phyloP scores from a whole-genome alignment of 2,113 vertebrate species.

The Pholis gunnellus region DNA sequence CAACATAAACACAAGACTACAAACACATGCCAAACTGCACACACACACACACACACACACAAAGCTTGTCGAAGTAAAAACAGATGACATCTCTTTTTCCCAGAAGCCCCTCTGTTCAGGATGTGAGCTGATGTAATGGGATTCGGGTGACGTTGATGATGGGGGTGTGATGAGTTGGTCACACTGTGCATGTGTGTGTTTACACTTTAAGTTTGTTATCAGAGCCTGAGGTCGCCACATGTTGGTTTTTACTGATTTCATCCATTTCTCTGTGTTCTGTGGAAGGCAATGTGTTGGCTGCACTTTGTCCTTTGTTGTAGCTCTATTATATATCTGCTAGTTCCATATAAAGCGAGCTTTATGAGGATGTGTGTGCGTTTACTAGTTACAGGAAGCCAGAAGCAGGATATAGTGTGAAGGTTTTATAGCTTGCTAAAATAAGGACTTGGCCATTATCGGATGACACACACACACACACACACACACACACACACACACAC shows the following conservation, averaged over 20 bases:
- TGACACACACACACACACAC: neutral
- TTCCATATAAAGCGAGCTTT: neutral
- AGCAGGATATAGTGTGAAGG: conserved; percentile 38
- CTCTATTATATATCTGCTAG: neutral
- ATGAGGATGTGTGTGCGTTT: conserved; percentile 16
- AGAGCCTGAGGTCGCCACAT: neutral
- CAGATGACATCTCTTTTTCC: conserved; percentile 32
- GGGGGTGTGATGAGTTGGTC: conserved; percentile 27
- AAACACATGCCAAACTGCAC: neutral
- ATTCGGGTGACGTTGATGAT: conserved; percentile 41
- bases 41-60: conserved; percentile 1
- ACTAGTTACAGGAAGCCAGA: conserved; percentile 25
- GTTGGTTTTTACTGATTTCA: neutral
- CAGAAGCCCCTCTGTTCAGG: conserved; percentile 34
- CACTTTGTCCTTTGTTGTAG: neutral
- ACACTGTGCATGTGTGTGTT: conserved; percentile 29
- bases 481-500: neutral
- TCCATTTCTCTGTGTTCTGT: neutral
- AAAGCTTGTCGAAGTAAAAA: conserved; percentile 20
- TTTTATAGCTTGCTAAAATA: conserved; percentile 48
- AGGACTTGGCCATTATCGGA: conserved; percentile 19
- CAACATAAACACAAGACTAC: conserved; percentile 27
- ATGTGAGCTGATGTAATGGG: conserved; percentile 56
- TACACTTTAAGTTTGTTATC: conserved; percentile 1
- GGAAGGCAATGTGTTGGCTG: neutral